Conservation (phyloP, 2,113 vertebrate species). For the Spilogale gracilis region DNA sequence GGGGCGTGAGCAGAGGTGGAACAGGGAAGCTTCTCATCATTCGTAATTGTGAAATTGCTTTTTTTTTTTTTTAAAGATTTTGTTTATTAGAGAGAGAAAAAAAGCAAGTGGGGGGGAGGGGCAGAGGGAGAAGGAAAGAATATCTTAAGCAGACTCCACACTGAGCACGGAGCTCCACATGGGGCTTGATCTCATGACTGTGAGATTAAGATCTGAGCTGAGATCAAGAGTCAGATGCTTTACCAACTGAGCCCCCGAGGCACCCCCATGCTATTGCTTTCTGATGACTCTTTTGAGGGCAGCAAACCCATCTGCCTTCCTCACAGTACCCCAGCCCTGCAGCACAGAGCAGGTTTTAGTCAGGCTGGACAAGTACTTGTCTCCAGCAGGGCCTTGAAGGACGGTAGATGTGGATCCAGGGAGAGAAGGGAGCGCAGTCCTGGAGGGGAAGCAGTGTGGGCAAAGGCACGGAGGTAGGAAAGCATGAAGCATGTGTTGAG, state of each 20-base stretch:
- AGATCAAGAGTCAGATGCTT: neutral
- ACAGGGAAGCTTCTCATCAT: neutral
- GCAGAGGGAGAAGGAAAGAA: neutral
- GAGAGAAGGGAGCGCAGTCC: conserved; percentile 15
- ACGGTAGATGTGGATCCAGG: neutral
- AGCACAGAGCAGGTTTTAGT: neutral
- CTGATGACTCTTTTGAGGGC: neutral
- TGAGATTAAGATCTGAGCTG: neutral
- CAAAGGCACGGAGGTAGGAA: conserved; percentile 77
- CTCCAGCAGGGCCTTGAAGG: neutral
- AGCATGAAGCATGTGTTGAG: conserved; percentile 77
- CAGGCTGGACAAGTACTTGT: neutral
- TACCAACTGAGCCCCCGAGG: neutral
- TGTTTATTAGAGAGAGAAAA: neutral
- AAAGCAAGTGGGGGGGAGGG: neutral
- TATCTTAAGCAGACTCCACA: neutral
- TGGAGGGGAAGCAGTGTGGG: conserved; percentile 64
- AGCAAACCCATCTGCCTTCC: neutral
- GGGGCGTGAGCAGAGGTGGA: neutral
- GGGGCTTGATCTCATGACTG: neutral
- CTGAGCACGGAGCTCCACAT: neutral
- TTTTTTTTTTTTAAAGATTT: neutral
- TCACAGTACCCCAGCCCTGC: neutral
- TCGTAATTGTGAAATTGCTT: neutral
- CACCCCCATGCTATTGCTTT: neutral